Percentiles rank a stretch among this genome's conserved stretches.
These are phyloP conservation scores for Phytoseiulus persimilis DNA, from an alignment of 2,888 invertebrate species.

Conservation along the genomic window DNA sequence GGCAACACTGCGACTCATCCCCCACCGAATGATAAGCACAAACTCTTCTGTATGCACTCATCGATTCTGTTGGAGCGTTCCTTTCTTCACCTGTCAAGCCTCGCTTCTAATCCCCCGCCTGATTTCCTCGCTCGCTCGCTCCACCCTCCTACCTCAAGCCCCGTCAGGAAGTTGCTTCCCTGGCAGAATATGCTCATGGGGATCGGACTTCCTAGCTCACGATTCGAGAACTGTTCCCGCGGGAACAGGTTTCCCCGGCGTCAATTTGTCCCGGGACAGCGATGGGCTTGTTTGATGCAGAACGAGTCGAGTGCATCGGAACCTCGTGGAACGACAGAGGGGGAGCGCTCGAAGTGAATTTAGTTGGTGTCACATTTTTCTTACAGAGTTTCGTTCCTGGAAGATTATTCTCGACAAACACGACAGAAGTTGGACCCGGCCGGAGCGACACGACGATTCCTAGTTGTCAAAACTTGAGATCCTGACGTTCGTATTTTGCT, in stretches of 20 bases:
- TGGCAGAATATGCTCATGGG: neutral
- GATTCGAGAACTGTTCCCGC: neutral
- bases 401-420: neutral
- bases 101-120: neutral
- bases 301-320: neutral
- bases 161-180: neutral
- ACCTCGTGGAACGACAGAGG: neutral
- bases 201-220: neutral
- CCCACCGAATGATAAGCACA: neutral
- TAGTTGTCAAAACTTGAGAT: neutral
- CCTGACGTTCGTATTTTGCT: neutral
- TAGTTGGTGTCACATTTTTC: neutral
- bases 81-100: neutral
- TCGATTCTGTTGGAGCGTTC: neutral
- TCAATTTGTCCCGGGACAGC: neutral
- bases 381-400: neutral
- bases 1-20: neutral
- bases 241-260: neutral
- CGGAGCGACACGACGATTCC: neutral
- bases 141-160: too few relatives aligned
- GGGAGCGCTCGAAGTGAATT: neutral
- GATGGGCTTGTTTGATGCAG: neutral
- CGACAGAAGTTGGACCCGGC: neutral
- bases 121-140: neutral
- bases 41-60: neutral